Evolutionary conservation across 2,888 invertebrate species (phyloP).

Genomic region (Amphimallon solstitiale): DNA sequence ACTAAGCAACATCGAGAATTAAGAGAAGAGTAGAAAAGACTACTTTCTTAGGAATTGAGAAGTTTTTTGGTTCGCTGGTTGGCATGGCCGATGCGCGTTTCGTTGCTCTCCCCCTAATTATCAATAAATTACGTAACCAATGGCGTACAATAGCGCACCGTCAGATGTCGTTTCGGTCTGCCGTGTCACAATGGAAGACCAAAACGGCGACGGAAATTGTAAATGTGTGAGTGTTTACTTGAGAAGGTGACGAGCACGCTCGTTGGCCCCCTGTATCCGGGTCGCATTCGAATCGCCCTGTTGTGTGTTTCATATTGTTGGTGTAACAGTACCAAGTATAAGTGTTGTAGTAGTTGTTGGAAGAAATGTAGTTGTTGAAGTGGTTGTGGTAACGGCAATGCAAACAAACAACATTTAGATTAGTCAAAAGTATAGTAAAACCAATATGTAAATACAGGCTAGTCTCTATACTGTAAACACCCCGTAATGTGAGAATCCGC

Average conservation of each 20-base stretch:
- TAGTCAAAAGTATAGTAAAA: conserved; percentile 52
- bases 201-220: conserved; percentile 33
- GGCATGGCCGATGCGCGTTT: conserved; percentile 95
- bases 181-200: conserved; percentile 16
- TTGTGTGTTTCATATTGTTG: conserved; percentile 43
- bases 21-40: conserved; percentile 61
- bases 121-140: conserved; percentile 60
- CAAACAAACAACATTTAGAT: conserved; percentile 60
- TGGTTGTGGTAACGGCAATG: conserved; percentile 58
- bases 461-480: no score
- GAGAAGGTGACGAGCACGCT: conserved; percentile 95
- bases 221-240: conserved; percentile 70
- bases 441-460: not conserved
- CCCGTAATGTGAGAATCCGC: no score
- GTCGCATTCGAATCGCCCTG: conserved; percentile 93
- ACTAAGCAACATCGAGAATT: conserved; percentile 60
- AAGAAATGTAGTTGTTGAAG: conserved; percentile 45
- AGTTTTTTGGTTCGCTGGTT: conserved; percentile 98
- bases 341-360: conserved; percentile 47
- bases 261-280: conserved; percentile 96
- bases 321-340: conserved; percentile 37
- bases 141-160: conserved; percentile 45
- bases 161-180: conserved; percentile 14
- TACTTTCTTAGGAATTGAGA: conserved; percentile 75
- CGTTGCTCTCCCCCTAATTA: conserved; percentile 86